phyloP scores from a whole-genome alignment of 2,113 vertebrate species.

The Onychostruthus taczanowskii region DNA sequence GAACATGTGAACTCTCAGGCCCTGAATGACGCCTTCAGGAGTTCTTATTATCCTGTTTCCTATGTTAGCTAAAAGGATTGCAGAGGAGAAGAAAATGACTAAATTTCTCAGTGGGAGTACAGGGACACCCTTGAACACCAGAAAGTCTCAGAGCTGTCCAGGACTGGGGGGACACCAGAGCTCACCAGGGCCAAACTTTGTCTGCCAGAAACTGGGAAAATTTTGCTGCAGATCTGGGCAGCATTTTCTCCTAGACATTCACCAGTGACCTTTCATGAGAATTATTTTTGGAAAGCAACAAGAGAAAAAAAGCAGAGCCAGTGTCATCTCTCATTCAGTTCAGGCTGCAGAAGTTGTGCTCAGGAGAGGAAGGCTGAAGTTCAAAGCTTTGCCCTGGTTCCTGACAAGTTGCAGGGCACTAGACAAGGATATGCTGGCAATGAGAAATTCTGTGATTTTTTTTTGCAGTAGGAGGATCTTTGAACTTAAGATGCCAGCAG shows the following conservation, averaged over 20 bases:
- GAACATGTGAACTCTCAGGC: background rate
- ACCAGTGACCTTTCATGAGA: background rate
- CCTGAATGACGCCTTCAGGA: background rate
- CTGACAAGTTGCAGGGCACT: background rate
- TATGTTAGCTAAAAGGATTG: background rate
- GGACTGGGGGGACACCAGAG: background rate
- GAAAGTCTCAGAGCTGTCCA: background rate
- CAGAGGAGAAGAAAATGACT: background rate
- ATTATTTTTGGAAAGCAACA: background rate
- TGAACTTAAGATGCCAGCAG: background rate
- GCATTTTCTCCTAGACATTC: background rate
- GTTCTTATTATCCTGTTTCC: background rate
- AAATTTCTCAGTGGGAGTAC: background rate
- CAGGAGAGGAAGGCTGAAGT: background rate
- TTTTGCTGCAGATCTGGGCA: background rate
- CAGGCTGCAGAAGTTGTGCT: background rate
- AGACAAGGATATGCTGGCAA: background rate
- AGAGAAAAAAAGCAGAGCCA: background rate
- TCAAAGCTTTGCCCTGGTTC: background rate
- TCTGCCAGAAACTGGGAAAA: background rate
- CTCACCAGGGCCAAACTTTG: background rate
- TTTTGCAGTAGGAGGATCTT: background rate
- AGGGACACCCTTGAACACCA: background rate
- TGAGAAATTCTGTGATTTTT: background rate
- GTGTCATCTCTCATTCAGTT: background rate